A percentile compares a stretch with the other conserved stretches of the same genome.
These are phyloP conservation scores for Poeciliopsis paucimaculata DNA, from an alignment of 2,797 vertebrate species.

Conservation along the genomic window DNA sequence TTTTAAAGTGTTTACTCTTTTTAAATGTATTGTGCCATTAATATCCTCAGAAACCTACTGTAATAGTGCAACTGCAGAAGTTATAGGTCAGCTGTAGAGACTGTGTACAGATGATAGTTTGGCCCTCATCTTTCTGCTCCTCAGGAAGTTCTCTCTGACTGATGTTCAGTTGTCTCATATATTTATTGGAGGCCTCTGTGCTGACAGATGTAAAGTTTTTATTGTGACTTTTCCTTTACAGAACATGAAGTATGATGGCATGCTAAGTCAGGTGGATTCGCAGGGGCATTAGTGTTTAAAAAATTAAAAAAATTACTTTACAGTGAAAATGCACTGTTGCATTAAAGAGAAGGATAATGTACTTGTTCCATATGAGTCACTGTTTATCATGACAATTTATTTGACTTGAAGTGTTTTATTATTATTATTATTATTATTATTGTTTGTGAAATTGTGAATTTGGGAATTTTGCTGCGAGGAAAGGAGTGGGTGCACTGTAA, in stretches of 20 bases:
- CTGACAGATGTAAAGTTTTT: constrained; percentile 79
- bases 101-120: constrained; percentile 63
- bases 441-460: constrained; percentile 65
- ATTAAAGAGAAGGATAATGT: constrained; percentile 16
- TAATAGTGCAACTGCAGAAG: constrained; percentile 34
- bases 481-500: constrained; percentile 40
- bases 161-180: constrained; percentile 83
- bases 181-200: constrained; percentile 81
- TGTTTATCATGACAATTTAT: constrained; percentile 63
- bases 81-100: constrained; percentile 50
- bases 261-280: constrained; percentile 60
- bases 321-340: constrained; percentile 35
- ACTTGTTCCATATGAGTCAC: constrained; percentile 70
- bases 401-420: constrained; percentile 65
- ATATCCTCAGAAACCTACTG: constrained; percentile 52
- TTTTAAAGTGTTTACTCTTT: constrained; percentile 66
- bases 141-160: constrained; percentile 80
- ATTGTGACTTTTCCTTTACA: constrained; percentile 67
- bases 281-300: constrained; percentile 68
- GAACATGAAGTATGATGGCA: constrained; percentile 69
- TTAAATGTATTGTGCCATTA: constrained; percentile 71
- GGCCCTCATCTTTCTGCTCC: constrained; percentile 75
- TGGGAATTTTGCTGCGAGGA: constrained; percentile 7
- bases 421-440: constrained; percentile 16
- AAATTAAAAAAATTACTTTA: constrained; percentile 36